Conservation (phyloP, 2,797 vertebrate species). For the Mormyrops attenuatus region DNA sequence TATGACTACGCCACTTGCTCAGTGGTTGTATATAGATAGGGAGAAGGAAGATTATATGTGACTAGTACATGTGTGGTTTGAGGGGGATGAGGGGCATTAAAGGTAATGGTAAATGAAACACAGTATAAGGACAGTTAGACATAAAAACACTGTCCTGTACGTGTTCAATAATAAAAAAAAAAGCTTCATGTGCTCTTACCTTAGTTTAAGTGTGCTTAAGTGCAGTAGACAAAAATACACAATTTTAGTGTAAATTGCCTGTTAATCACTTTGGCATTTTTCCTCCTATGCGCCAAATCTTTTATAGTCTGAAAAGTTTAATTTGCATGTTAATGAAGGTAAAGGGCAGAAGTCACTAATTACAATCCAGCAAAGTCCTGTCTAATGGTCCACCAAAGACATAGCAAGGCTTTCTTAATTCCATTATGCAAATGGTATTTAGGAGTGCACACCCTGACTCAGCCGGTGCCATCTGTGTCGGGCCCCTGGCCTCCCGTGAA, state of each 20-base stretch:
- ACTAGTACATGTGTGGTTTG: neutral
- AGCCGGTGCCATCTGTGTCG: conserved; percentile 58
- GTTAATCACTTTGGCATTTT: conserved; percentile 71
- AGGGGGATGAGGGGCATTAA: neutral
- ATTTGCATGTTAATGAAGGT: conserved; percentile 95
- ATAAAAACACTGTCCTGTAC: neutral
- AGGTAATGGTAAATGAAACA: neutral
- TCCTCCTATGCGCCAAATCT: conserved; percentile 67
- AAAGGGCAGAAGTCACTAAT: conserved; percentile 96
- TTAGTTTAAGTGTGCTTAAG: conserved; percentile 48
- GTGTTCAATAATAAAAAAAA: neutral
- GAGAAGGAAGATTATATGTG: neutral
- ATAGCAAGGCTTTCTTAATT: conserved; percentile 79
- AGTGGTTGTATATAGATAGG: neutral
- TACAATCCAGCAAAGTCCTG: conserved; percentile 80
- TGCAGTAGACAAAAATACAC: conserved; percentile 56
- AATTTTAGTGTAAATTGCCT: conserved; percentile 58
- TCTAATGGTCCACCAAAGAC: conserved; percentile 82
- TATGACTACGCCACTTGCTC: neutral
- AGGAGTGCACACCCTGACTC: conserved; percentile 70
- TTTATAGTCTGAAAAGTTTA: conserved; percentile 72
- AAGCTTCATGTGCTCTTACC: conserved; percentile 25
- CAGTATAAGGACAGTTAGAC: neutral
- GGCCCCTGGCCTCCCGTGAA: conserved; percentile 65
- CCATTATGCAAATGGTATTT: conserved; percentile 88